A percentile compares a stretch with the other conserved stretches of the same genome.
Evolutionary conservation across 1,140 invertebrate species (phyloP).

Genomic region (Drusus annulatus): DNA sequence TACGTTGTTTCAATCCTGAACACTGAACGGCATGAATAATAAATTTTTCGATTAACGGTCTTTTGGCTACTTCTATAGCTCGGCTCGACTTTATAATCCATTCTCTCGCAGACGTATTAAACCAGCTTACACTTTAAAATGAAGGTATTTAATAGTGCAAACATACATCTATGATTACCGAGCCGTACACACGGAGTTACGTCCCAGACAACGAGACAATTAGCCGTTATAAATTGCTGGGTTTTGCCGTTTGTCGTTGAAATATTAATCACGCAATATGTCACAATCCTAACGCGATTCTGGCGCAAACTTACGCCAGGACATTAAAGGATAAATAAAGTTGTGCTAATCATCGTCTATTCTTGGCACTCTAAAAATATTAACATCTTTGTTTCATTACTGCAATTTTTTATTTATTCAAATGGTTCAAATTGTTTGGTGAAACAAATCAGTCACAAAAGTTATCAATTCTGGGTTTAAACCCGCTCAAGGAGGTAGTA

Average conservation of each 20-base stretch:
- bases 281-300: background rate
- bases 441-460: no score
- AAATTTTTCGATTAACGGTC: slow-evolving; percentile 60
- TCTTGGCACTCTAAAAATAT: no score
- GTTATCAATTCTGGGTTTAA: no score
- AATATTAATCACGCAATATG: slow-evolving; percentile 40
- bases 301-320: background rate
- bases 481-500: no score
- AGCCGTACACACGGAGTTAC: slow-evolving; percentile 12
- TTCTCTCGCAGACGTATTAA: slow-evolving; percentile 30
- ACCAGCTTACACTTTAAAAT: slow-evolving; percentile 43
- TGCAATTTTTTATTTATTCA: no score
- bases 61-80: slow-evolving; percentile 41
- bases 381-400: no score
- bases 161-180: slow-evolving; percentile 40
- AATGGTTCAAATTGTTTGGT: no score
- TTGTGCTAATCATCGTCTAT: background rate
- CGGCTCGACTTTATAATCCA: slow-evolving; percentile 18
- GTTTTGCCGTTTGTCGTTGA: slow-evolving; percentile 29
- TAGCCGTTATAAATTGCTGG: slow-evolving; percentile 41
- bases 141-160: slow-evolving; percentile 45
- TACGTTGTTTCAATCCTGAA: slow-evolving; percentile 31
- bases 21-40: slow-evolving; percentile 55
- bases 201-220: slow-evolving; percentile 32
- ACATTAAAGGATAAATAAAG: background rate